Percentiles rank a stretch among this genome's conserved stretches.
Conservation (phyloP, 2,797 vertebrate species). For the Psittacula echo region DNA sequence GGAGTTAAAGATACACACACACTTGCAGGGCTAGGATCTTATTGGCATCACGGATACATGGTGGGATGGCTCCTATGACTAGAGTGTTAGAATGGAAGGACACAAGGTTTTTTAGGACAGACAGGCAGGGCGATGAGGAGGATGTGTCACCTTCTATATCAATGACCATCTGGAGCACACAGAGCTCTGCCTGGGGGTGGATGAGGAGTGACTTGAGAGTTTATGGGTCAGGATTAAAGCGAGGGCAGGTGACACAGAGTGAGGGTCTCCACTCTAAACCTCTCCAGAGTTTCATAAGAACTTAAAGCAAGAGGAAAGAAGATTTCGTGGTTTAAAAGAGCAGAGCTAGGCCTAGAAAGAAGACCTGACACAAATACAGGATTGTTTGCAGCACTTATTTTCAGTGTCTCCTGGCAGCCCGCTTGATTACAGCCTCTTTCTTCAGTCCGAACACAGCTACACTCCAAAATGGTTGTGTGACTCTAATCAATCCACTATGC, state of each 20-base stretch:
- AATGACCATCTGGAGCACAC: not conserved
- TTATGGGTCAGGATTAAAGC: not conserved
- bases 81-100: not conserved
- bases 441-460: not conserved
- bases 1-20: not conserved
- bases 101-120: not conserved
- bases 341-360: not conserved
- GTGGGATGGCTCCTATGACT: not conserved
- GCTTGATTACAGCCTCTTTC: conserved; percentile 18
- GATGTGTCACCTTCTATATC: not conserved
- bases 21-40: not conserved
- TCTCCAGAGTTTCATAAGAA: not conserved
- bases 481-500: conserved; percentile 2
- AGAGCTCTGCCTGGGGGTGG: not conserved
- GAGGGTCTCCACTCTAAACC: not conserved
- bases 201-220: not conserved
- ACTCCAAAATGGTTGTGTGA: not conserved
- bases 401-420: not conserved
- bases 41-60: not conserved
- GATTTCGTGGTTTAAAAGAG: not conserved
- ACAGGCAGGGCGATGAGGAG: not conserved
- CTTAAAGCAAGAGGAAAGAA: not conserved
- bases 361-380: not conserved
- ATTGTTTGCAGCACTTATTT: not conserved
- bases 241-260: not conserved